Percentiles rank a stretch among this genome's conserved stretches.
phyloP scores from a whole-genome alignment of 2,113 vertebrate genomes.

The Canis aureus region DNA sequence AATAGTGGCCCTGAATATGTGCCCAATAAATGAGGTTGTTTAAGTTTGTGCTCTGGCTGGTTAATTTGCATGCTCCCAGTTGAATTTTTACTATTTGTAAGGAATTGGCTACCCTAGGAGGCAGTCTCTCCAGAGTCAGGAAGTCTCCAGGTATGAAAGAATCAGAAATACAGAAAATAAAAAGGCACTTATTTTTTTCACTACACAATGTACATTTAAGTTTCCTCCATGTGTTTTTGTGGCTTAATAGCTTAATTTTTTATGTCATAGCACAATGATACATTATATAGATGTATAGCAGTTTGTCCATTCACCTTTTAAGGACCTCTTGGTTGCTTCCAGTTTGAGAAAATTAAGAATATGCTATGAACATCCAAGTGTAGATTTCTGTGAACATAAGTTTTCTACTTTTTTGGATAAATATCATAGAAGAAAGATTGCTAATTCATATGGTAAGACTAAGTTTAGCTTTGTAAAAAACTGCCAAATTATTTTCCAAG shows the following conservation, averaged over 20 bases:
- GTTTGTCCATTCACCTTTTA: background rate
- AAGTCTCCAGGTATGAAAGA: background rate
- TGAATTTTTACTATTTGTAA: background rate
- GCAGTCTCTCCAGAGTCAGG: background rate
- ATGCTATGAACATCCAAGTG: background rate
- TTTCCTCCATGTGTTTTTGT: background rate
- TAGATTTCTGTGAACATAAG: background rate
- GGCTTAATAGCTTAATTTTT: background rate
- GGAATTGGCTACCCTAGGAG: background rate
- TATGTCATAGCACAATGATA: background rate
- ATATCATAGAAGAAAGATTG: background rate
- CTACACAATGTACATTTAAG: background rate
- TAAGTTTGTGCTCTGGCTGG: background rate
- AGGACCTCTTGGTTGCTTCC: background rate
- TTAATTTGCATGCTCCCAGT: background rate
- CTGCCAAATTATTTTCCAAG: background rate
- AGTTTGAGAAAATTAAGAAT: background rate
- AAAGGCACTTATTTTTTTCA: background rate
- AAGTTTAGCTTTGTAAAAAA: background rate
- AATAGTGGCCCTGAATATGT: too few relatives aligned
- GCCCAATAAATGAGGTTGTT: background rate
- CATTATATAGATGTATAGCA: background rate
- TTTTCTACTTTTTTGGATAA: background rate
- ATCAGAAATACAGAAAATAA: background rate
- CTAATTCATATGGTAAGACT: background rate